phyloP scores from a whole-genome alignment of 2,113 vertebrate genomes.

The Paraplagusia blochii region DNA sequence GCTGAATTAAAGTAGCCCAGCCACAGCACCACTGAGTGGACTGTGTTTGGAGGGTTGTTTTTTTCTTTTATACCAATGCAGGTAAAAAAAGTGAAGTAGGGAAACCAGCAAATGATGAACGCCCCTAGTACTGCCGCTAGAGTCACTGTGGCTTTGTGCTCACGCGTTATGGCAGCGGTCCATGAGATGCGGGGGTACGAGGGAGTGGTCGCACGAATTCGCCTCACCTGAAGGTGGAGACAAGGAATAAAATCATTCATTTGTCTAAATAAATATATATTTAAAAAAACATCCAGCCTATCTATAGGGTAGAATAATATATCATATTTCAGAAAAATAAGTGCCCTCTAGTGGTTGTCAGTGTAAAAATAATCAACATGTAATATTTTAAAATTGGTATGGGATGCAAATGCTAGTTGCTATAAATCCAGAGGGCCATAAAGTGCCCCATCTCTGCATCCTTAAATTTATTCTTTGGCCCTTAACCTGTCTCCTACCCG shows the following conservation, averaged over 20 bases:
- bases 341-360: no score
- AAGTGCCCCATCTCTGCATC: no score
- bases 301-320: no score
- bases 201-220: conserved; percentile 69
- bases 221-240: conserved; percentile 53
- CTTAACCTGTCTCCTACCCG: no score
- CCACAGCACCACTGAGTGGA: conserved; percentile 78
- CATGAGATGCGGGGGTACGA: conserved; percentile 56
- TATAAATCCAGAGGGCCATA: no score
- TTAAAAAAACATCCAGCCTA: no score
- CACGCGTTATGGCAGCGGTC: conserved; percentile 71
- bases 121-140: conserved; percentile 88
- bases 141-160: conserved; percentile 92
- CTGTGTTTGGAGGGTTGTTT: conserved; percentile 32
- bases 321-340: no score
- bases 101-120: conserved; percentile 92
- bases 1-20: conserved; percentile 92
- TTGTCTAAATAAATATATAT: not conserved
- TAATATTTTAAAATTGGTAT: no score
- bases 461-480: no score
- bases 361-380: no score
- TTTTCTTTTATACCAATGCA: conserved; percentile 76
- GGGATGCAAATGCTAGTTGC: no score
- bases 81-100: conserved; percentile 87
- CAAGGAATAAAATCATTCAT: not conserved